Percentiles rank a stretch among this genome's conserved stretches.
Conservation (phyloP, 2,797 vertebrate genomes). For the Lophotriccus pileatus region DNA sequence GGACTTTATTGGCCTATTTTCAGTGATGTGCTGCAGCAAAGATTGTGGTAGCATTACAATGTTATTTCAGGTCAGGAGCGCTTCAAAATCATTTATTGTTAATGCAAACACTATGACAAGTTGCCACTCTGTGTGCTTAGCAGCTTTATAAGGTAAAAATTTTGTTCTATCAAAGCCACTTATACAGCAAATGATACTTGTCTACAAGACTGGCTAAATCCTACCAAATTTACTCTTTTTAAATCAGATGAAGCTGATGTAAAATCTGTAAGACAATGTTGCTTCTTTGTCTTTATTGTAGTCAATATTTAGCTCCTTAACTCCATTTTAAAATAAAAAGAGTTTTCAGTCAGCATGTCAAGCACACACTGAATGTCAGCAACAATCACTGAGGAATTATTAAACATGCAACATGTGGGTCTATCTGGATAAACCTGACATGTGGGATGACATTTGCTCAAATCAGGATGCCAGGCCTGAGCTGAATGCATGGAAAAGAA, state of each 20-base stretch:
- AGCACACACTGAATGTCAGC: background rate
- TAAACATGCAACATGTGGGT: background rate
- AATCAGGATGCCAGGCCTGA: background rate
- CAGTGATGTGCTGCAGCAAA: background rate
- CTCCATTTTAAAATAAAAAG: background rate
- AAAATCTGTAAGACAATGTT: background rate
- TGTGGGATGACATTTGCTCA: background rate
- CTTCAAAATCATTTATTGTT: background rate
- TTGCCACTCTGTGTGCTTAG: background rate
- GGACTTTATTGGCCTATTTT: background rate
- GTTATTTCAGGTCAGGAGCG: background rate
- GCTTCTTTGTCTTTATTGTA: background rate
- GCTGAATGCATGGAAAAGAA: background rate
- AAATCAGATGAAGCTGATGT: background rate
- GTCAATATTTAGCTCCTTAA: background rate
- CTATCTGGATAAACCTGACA: background rate
- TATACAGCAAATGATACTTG: background rate
- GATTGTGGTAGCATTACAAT: background rate
- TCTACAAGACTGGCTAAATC: slow-evolving; percentile 4
- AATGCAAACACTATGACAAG: slow-evolving; percentile 2
- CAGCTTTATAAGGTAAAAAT: slow-evolving; percentile 8
- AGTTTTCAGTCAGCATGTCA: background rate
- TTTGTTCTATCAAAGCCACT: background rate
- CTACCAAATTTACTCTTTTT: background rate
- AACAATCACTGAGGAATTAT: background rate